Evolutionary conservation across 2,888 invertebrate species (phyloP), one percentile per base, ranked within the genome.

Genomic region (Ferdinandea cuprea): DNA sequence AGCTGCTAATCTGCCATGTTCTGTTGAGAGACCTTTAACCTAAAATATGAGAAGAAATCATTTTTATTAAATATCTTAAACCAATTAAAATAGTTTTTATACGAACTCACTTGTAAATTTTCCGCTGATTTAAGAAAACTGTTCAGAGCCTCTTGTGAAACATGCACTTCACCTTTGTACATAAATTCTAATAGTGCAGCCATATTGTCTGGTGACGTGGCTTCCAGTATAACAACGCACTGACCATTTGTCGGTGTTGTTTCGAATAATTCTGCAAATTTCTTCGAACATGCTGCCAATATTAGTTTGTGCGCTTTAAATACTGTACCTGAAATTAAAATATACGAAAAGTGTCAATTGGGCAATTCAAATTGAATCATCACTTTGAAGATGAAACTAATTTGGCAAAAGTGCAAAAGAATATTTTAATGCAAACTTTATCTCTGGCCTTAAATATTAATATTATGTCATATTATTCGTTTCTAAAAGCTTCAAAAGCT

Each of bases 81-180:
- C 2, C 25, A 25, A 21, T 4, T 59, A 0, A 7, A 46, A 19
- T n/a, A n/a, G n/a, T 2, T 2, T 25, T 19, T 44, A 28, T 40
- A 13, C 7, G 15, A 54, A 86, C 87, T 86, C 88, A 96, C 96
- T 94, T 97, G 97, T 88, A 97, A 93, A 91, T 95, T 96, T 92
- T 97, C 97, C 69, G 97, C 97, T 86, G 97, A 96, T 92, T 97
- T 97, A 85, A 97, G 94, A 91, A 97, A 97, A 91, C 96, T 96
- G 89, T 96, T 96, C 87, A 97, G 94, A 86, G 96, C 96, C 91
- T 97, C 97, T 92, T 97, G 97, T 87, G 96, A 96, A 88, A 97
- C 96, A 91, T 97, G 97, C 87, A 97, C 97, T 92, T 97, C 97
- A 77, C 97, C 97, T 91, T 97, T 97, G 92, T 97, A 97, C 97